These are phyloP conservation scores for Pelagia noctiluca DNA, from an alignment of 30 jellyfish, hydroid and myxozoan genomes.

Conservation along the genomic window DNA sequence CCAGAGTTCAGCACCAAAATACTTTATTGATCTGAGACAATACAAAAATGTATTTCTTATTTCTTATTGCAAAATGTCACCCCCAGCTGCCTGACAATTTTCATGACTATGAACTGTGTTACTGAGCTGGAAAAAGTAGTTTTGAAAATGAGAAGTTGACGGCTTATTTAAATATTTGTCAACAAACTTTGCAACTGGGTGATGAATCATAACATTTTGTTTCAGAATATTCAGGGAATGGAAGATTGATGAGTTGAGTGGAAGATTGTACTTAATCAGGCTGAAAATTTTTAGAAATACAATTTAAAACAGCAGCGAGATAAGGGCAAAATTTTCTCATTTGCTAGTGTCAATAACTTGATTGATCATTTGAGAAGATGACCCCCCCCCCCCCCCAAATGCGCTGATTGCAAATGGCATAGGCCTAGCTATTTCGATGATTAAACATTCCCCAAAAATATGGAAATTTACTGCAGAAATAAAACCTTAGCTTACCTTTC, in stretches of 20 bases:
- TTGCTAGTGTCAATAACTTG: conserved; percentile 11
- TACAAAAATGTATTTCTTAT: neutral
- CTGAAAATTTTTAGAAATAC: neutral
- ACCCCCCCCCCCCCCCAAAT: conserved; percentile 17
- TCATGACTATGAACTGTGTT: neutral
- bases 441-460: conserved; percentile 12
- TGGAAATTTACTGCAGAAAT: conserved; percentile 14
- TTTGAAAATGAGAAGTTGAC: no score
- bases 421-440: conserved; percentile 15
- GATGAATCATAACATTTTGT: neutral
- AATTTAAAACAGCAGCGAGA: conserved; percentile 15
- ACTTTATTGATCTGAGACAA: conserved; percentile 1
- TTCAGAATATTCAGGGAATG: no score
- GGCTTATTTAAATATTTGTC: no score
- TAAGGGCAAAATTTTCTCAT: conserved; percentile 18
- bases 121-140: neutral
- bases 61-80: neutral
- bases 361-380: neutral
- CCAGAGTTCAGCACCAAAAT: neutral
- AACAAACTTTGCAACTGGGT: no score
- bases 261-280: neutral
- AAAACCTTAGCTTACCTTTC: conserved; percentile 23
- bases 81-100: conserved; percentile 1
- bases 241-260: neutral
- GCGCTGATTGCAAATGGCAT: conserved; percentile 10